Conservation (phyloP, 2,113 vertebrate species). For the Paradoxurus hermaphroditus region DNA sequence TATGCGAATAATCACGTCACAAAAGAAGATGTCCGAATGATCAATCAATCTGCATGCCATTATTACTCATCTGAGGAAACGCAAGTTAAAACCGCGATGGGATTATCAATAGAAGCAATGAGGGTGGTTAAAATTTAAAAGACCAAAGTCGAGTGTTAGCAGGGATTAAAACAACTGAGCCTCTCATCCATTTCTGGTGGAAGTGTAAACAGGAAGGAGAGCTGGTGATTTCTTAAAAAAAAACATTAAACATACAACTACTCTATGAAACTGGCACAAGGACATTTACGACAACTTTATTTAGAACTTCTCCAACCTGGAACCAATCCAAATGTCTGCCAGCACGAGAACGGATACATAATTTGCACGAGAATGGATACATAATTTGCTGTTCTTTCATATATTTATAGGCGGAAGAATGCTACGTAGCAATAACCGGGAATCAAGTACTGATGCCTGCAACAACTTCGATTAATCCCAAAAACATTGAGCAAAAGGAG, state of each 20-base stretch:
- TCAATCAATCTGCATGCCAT: neutral
- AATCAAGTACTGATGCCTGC: neutral
- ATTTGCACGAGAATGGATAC: neutral
- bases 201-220: neutral
- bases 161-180: neutral
- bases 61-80: neutral
- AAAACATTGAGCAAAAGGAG: neutral
- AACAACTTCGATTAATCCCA: neutral
- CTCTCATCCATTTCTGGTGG: neutral
- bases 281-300: neutral
- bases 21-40: neutral
- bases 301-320: neutral
- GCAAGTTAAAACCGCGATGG: neutral
- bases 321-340: neutral
- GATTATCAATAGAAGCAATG: neutral
- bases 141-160: neutral
- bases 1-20: neutral
- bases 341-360: neutral
- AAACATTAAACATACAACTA: neutral
- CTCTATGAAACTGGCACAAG: neutral
- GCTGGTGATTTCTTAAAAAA: neutral
- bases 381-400: neutral
- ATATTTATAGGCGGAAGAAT: neutral
- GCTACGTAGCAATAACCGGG: neutral
- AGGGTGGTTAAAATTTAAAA: neutral